A percentile compares a stretch with the other conserved stretches of the same genome.
These are phyloP conservation scores for Ormyrus labotus DNA, from an alignment of 2,888 invertebrate genomes.

Conservation along the genomic window DNA sequence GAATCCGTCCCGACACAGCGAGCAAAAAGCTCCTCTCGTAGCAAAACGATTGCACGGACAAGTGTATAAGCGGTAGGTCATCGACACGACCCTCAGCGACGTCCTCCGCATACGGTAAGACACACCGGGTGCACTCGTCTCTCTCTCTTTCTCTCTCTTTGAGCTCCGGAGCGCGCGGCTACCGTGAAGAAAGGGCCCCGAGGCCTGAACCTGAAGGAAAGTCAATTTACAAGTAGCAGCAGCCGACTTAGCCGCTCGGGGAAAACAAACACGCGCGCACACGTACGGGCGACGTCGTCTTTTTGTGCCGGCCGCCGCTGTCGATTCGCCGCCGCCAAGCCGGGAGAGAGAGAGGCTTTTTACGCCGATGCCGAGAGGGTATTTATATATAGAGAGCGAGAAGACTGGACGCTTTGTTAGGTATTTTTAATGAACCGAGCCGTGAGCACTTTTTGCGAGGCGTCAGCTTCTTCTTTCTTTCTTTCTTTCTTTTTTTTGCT, in stretches of 20 bases:
- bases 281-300: background rate
- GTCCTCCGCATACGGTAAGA: conserved; percentile 29
- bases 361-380: background rate
- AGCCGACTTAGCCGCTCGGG: no score
- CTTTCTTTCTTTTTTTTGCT: no score
- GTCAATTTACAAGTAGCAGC: conserved; percentile 50
- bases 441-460: background rate
- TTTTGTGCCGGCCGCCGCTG: conserved; percentile 30
- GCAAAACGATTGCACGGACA: conserved; percentile 23
- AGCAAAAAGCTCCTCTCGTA: background rate
- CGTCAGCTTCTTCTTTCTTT: background rate
- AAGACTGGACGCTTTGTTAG: conserved; percentile 18
- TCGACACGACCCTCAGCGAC: conserved; percentile 39
- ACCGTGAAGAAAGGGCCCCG: conserved; percentile 13
- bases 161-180: conserved; percentile 2
- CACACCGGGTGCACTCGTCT: background rate
- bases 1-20: no score
- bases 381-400: background rate
- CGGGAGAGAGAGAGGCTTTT: conserved; percentile 32
- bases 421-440: conserved; percentile 48
- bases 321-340: conserved; percentile 33
- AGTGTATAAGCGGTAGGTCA: conserved; percentile 28
- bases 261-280: no score
- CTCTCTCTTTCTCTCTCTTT: background rate
- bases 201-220: conserved; percentile 37